These are phyloP conservation scores for Panthera tigris DNA, from an alignment of 2,113 vertebrate species.

Conservation along the genomic window DNA sequence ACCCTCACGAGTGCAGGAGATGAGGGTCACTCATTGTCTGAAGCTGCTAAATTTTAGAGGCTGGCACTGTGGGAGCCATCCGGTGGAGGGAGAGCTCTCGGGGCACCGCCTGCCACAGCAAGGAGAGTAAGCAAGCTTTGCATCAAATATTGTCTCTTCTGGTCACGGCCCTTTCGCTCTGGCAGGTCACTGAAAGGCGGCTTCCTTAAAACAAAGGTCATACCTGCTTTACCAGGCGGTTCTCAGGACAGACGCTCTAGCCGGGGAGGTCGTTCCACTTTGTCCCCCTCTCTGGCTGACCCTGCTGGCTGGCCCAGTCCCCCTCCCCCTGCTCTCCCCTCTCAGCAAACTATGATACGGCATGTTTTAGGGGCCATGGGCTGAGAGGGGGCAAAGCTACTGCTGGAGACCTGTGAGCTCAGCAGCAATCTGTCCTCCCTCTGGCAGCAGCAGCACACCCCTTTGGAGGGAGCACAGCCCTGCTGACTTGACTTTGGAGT, in stretches of 20 bases:
- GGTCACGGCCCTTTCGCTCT: not conserved
- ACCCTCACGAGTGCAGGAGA: not conserved
- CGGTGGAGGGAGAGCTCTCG: not conserved
- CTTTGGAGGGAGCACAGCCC: not conserved
- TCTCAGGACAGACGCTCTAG: not conserved
- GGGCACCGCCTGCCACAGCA: not conserved
- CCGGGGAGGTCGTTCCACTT: not conserved
- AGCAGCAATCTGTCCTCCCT: not conserved
- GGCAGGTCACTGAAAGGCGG: not conserved
- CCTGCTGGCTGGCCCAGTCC: too few species aligned
- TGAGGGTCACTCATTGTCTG: too few species aligned
- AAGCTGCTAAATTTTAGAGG: not conserved
- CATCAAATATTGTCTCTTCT: not conserved
- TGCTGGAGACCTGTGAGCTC: not conserved
- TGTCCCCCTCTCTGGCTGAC: not conserved
- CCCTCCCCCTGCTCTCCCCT: not conserved
- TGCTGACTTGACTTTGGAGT: not conserved
- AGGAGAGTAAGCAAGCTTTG: not conserved
- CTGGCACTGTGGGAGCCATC: not conserved
- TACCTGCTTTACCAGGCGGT: not conserved
- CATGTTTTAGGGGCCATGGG: not conserved
- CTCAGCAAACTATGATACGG: not conserved
- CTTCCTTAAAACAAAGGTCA: not conserved
- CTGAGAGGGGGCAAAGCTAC: not conserved
- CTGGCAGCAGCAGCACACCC: not conserved